Conservation (phyloP, 2,888 invertebrate genomes). For the Alloplasta piceator region DNA sequence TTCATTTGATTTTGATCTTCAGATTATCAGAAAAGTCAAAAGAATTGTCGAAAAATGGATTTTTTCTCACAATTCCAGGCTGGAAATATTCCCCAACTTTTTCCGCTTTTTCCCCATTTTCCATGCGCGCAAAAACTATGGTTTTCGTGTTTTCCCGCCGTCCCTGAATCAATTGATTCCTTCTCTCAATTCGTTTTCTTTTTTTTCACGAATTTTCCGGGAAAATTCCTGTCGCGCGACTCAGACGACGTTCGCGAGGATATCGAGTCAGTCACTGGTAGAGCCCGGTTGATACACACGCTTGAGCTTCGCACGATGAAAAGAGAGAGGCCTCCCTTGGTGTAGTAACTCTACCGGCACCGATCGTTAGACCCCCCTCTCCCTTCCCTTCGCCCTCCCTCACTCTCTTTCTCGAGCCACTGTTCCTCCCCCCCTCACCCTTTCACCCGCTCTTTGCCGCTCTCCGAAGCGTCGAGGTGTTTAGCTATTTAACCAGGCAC, state of each 20-base stretch:
- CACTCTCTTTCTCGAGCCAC: neutral
- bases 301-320: slow-evolving; percentile 23
- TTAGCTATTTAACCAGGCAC: slow-evolving; percentile 61
- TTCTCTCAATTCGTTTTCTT: slow-evolving; percentile 60
- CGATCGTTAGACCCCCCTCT: slow-evolving; percentile 58
- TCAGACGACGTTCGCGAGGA: slow-evolving; percentile 18
- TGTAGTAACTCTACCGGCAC: slow-evolving; percentile 53
- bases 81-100: too few relatives aligned
- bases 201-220: slow-evolving; percentile 38
- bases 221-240: slow-evolving; percentile 57
- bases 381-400: neutral
- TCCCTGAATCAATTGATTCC: slow-evolving; percentile 16
- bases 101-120: slow-evolving; percentile 2
- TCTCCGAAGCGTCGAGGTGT: slow-evolving; percentile 52
- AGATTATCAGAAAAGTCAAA: too few relatives aligned
- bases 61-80: too few relatives aligned
- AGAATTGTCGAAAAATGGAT: too few relatives aligned
- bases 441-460: slow-evolving; percentile 44
- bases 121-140: slow-evolving; percentile 30
- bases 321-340: slow-evolving; percentile 41
- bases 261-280: slow-evolving; percentile 29
- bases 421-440: slow-evolving; percentile 8
- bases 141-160: too few relatives aligned
- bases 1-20: too few relatives aligned
- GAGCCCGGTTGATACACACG: neutral